phyloP scores from a whole-genome alignment of 2,888 invertebrate species.

The Ectemnius continuus region DNA sequence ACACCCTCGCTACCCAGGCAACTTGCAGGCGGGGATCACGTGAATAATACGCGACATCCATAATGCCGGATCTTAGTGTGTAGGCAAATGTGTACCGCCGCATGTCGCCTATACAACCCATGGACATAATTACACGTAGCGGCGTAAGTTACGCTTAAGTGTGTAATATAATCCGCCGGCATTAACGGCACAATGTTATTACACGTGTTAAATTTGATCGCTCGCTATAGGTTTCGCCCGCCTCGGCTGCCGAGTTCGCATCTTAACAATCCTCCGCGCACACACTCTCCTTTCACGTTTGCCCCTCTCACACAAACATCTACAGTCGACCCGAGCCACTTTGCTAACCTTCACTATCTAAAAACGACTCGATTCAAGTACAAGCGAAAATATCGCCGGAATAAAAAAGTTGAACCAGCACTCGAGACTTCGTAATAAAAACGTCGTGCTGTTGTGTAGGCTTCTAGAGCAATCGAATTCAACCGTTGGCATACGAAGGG shows the following conservation, averaged over 20 bases:
- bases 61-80: slow-evolving; percentile 31
- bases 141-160: slow-evolving; percentile 60
- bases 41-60: slow-evolving; percentile 46
- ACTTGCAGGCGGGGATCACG: slow-evolving; percentile 23
- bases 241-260: slow-evolving; percentile 23
- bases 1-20: background rate
- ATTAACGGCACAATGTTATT: slow-evolving; percentile 61
- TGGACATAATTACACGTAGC: slow-evolving; percentile 57
- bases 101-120: slow-evolving; percentile 16
- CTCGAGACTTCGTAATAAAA: too few relatives aligned
- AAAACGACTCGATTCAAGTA: too few relatives aligned
- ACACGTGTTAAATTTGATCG: slow-evolving; percentile 65
- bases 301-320: too few relatives aligned
- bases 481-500: too few relatives aligned
- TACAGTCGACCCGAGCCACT: too few relatives aligned
- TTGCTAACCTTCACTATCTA: too few relatives aligned
- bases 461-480: too few relatives aligned
- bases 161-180: slow-evolving; percentile 58
- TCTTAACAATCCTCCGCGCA: slow-evolving; percentile 48
- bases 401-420: too few relatives aligned
- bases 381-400: too few relatives aligned
- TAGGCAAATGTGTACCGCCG: slow-evolving; percentile 12
- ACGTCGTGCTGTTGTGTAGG: too few relatives aligned
- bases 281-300: slow-evolving; percentile 4
- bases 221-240: slow-evolving; percentile 54